Evolutionary conservation across 2,797 vertebrate genomes (phyloP).

Genomic region (Hippopotamyrus pictus): DNA sequence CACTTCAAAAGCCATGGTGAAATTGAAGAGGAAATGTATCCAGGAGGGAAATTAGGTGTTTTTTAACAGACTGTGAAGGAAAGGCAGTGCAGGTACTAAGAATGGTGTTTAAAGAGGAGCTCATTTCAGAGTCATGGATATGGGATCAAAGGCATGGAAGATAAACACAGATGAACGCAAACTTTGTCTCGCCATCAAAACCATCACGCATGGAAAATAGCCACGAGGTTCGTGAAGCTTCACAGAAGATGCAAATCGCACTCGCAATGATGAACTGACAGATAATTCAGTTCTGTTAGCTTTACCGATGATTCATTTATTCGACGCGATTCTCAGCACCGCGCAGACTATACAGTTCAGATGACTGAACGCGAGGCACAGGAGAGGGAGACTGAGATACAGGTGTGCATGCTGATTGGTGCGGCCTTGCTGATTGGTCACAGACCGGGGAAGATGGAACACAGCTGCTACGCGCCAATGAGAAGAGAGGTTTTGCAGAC

Average conservation of each 20-base stretch:
- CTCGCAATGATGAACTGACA: neutral
- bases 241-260: neutral
- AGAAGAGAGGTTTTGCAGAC: neutral
- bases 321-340: neutral
- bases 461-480: neutral
- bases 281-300: neutral
- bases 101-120: neutral
- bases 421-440: neutral
- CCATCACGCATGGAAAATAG: neutral
- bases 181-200: neutral
- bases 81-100: neutral
- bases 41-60: slow-evolving; percentile 5
- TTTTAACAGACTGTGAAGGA: slow-evolving; percentile 8
- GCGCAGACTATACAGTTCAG: neutral
- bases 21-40: neutral
- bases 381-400: neutral
- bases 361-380: neutral
- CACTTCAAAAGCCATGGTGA: slow-evolving; percentile 23
- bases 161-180: neutral
- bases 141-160: neutral
- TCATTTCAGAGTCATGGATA: neutral
- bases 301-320: neutral
- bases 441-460: neutral
- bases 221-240: neutral
- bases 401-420: neutral